A percentile compares a stretch with the other conserved stretches of the same genome.
Evolutionary conservation across 2,888 invertebrate species (phyloP).

Genomic region (Argyra leucocephala): DNA sequence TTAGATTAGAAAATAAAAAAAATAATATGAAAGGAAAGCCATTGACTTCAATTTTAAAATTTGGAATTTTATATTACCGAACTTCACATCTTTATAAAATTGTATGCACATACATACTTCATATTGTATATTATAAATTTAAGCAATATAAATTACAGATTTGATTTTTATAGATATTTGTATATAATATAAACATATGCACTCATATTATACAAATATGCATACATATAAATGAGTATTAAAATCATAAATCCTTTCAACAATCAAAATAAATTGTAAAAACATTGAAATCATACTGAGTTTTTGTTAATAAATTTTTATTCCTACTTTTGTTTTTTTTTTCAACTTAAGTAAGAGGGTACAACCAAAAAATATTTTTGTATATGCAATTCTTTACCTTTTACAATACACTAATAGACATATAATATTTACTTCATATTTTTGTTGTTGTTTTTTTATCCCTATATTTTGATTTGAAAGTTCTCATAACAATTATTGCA

Average conservation of each 20-base stretch:
- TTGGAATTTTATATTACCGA: too few relatives aligned
- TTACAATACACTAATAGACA: neutral
- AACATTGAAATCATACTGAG: neutral
- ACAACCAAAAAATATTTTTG: too few relatives aligned
- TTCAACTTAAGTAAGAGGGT: neutral
- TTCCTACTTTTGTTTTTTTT: neutral
- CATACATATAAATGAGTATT: neutral
- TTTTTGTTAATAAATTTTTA: neutral
- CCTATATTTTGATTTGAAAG: neutral
- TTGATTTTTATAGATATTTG: too few relatives aligned
- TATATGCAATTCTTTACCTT: neutral
- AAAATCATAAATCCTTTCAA: neutral
- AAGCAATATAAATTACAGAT: too few relatives aligned
- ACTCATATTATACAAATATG: too few relatives aligned
- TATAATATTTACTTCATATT: neutral
- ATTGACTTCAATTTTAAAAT: too few relatives aligned
- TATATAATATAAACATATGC: too few relatives aligned
- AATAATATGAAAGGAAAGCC: too few relatives aligned
- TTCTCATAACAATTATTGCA: neutral
- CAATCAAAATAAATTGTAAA: neutral
- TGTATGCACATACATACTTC: too few relatives aligned
- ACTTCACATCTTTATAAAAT: too few relatives aligned
- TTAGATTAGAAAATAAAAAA: too few relatives aligned
- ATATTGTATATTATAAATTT: too few relatives aligned
- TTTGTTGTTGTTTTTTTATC: neutral